Evolutionary conservation across 2,797 vertebrate species (phyloP).

Genomic region (Siniperca scherzeri): DNA sequence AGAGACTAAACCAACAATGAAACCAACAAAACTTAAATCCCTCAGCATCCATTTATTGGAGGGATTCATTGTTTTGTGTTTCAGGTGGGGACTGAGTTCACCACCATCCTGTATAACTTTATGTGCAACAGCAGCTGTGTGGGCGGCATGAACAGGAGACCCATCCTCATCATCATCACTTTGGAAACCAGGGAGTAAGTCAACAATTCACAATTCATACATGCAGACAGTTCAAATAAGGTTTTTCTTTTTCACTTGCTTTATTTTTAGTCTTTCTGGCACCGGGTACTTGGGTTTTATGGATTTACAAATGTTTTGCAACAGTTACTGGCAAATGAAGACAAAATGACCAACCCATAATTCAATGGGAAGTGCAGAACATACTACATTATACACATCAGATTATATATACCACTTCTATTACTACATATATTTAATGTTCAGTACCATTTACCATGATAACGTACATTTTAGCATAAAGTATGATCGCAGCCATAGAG

Average conservation of each 20-base stretch:
- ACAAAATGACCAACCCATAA: neutral
- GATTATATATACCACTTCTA: neutral
- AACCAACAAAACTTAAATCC: neutral
- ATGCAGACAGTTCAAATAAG: neutral
- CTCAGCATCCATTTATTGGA: neutral
- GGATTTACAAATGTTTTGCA: neutral
- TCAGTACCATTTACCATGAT: neutral
- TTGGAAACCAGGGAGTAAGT: constrained; percentile 97
- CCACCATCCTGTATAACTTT: constrained; percentile 98
- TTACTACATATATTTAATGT: constrained; percentile 1
- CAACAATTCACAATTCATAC: neutral
- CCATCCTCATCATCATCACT: constrained; percentile 98
- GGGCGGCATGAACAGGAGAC: constrained; percentile 98
- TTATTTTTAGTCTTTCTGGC: neutral
- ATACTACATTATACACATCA: neutral
- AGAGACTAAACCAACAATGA: neutral
- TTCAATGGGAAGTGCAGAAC: neutral
- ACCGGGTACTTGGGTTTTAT: neutral
- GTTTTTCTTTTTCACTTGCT: neutral
- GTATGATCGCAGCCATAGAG: neutral
- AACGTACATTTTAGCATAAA: neutral
- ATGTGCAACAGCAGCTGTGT: constrained; percentile 99
- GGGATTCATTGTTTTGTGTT: constrained; percentile 46
- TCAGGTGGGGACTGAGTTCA: constrained; percentile 98
- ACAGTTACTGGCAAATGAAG: neutral